These are phyloP conservation scores for Cerceris ruficornis DNA, from an alignment of 2,888 invertebrate species.

Conservation along the genomic window DNA sequence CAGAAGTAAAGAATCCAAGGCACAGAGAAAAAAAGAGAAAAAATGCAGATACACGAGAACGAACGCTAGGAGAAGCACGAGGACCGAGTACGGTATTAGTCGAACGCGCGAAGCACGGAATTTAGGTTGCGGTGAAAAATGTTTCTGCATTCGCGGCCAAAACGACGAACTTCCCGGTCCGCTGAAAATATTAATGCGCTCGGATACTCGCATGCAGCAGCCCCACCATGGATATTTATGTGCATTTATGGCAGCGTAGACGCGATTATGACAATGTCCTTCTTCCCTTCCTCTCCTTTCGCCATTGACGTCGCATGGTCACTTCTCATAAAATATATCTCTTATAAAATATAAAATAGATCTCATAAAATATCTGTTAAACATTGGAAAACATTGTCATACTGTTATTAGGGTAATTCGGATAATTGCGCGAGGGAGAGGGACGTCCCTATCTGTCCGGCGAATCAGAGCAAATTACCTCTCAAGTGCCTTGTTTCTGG, in stretches of 20 bases:
- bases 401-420: background rate
- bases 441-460: too few relatives aligned
- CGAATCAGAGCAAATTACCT: too few relatives aligned
- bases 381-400: background rate
- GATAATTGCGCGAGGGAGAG: too few relatives aligned
- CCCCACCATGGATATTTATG: constrained; percentile 5
- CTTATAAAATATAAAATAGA: too few relatives aligned
- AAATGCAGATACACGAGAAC: too few relatives aligned
- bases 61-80: background rate
- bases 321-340: too few relatives aligned
- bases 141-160: background rate
- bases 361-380: background rate
- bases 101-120: background rate
- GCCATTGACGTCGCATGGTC: too few relatives aligned
- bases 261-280: constrained; percentile 28
- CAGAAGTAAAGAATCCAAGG: too few relatives aligned
- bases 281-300: too few relatives aligned
- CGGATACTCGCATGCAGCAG: background rate
- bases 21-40: too few relatives aligned
- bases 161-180: constrained; percentile 11
- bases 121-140: constrained; percentile 5
- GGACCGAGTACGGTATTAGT: constrained; percentile 16
- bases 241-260: background rate
- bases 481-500: too few relatives aligned
- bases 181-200: constrained; percentile 4